Evolutionary conservation across 2,113 vertebrate species (phyloP).

Genomic region (Tragulus kanchil): DNA sequence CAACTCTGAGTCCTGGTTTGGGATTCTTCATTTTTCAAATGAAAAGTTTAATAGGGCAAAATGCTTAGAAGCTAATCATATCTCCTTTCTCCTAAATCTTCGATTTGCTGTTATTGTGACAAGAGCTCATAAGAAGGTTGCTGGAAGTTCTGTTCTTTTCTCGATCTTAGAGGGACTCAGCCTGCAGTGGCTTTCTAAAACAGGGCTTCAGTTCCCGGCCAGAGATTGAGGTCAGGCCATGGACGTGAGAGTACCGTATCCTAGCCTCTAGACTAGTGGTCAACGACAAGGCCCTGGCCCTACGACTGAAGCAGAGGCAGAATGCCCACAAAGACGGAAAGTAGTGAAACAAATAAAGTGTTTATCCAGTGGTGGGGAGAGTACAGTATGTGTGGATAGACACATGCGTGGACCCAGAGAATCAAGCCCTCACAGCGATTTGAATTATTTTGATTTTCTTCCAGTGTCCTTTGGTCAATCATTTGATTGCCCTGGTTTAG

Average conservation of each 20-base stretch:
- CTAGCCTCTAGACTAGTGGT: neutral
- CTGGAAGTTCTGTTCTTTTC: neutral
- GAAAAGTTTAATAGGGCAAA: conserved; percentile 51
- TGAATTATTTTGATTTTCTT: neutral
- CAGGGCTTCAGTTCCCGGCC: neutral
- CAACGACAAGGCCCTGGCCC: neutral
- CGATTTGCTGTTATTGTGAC: conserved; percentile 41
- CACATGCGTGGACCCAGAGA: neutral
- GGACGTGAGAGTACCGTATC: neutral
- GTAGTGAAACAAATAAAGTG: neutral
- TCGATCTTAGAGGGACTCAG: neutral
- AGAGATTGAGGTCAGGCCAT: neutral
- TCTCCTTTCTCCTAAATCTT: neutral
- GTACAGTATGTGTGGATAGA: neutral
- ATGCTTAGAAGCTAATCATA: conserved; percentile 54
- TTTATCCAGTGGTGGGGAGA: neutral
- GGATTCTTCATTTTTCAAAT: conserved; percentile 9
- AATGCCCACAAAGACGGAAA: neutral
- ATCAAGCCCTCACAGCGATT: neutral
- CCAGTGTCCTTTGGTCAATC: neutral
- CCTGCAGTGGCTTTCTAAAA: neutral
- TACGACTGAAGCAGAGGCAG: neutral
- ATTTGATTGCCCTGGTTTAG: neutral
- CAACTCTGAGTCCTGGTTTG: neutral
- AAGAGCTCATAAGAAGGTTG: conserved; percentile 39